Conservation (phyloP, 1,140 invertebrate species). For the Apolygus lucorum region DNA sequence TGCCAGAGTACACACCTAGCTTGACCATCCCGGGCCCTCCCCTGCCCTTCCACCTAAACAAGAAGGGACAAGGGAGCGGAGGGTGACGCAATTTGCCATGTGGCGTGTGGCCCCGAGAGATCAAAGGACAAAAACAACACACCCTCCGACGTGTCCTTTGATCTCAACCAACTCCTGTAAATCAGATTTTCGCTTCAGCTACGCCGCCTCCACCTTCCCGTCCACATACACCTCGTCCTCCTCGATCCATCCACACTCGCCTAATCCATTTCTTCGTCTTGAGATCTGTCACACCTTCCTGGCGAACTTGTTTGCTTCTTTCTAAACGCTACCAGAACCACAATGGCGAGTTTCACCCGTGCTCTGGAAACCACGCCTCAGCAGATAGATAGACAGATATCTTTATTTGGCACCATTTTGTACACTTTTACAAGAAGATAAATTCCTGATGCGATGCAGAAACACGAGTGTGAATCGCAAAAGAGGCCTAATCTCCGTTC, state of each 20-base stretch:
- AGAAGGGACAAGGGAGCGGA: background rate
- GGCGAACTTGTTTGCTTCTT: no score
- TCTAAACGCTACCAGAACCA: no score
- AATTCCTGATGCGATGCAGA: no score
- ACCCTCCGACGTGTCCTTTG: constrained; percentile 14
- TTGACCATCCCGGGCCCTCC: background rate
- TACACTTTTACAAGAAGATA: no score
- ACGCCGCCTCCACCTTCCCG: constrained; percentile 1
- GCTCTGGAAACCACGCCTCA: no score
- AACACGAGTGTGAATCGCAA: no score
- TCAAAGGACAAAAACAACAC: constrained; percentile 31
- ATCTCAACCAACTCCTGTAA: constrained; percentile 26
- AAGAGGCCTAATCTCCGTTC: no score
- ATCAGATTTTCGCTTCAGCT: constrained; percentile 31
- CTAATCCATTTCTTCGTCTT: background rate
- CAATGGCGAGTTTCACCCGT: no score
- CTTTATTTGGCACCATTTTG: no score
- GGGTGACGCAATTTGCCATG: constrained; percentile 29
- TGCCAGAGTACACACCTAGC: constrained; percentile 7
- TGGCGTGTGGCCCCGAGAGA: constrained; percentile 23
- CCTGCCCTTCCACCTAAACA: background rate
- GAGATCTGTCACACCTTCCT: no score
- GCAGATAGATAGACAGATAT: no score
- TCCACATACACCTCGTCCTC: background rate
- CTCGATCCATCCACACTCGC: background rate